phyloP scores from a whole-genome alignment of 1,140 invertebrate species.

The Lithobius niger region DNA sequence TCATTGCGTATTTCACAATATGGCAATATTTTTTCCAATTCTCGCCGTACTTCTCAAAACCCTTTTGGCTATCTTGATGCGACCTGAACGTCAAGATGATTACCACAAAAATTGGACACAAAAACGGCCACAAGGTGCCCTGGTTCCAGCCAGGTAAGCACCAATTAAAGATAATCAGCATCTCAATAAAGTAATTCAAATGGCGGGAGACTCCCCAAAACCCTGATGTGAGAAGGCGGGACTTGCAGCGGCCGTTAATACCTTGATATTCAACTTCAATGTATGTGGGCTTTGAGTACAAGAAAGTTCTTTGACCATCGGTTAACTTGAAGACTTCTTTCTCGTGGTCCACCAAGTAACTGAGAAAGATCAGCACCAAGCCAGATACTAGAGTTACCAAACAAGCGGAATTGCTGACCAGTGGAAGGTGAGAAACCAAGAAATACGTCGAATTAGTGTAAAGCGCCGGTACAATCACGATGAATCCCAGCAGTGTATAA shows the following conservation, averaged over 20 bases:
- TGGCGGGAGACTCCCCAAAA: constrained; percentile 46
- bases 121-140: constrained; percentile 37
- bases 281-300: constrained; percentile 36
- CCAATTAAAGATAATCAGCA: constrained; percentile 40
- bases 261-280: constrained; percentile 34
- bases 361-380: constrained; percentile 30
- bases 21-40: constrained; percentile 42
- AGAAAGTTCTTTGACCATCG: constrained; percentile 36
- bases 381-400: constrained; percentile 33
- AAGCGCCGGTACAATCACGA: constrained; percentile 40
- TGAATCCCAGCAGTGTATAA: constrained; percentile 47
- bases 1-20: constrained; percentile 39
- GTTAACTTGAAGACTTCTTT: constrained; percentile 35
- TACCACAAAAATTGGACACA: constrained; percentile 39
- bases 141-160: constrained; percentile 33
- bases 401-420: constrained; percentile 17
- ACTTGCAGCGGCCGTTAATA: constrained; percentile 16
- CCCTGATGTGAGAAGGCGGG: constrained; percentile 40
- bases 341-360: constrained; percentile 40
- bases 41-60: constrained; percentile 41
- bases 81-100: constrained; percentile 41
- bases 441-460: constrained; percentile 41
- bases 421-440: constrained; percentile 36
- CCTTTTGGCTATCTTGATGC: constrained; percentile 44
- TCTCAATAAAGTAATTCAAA: constrained; percentile 46